These are phyloP conservation scores for Leptinotarsa undecemlineata DNA, from an alignment of 1,140 invertebrate genomes.

Conservation along the genomic window DNA sequence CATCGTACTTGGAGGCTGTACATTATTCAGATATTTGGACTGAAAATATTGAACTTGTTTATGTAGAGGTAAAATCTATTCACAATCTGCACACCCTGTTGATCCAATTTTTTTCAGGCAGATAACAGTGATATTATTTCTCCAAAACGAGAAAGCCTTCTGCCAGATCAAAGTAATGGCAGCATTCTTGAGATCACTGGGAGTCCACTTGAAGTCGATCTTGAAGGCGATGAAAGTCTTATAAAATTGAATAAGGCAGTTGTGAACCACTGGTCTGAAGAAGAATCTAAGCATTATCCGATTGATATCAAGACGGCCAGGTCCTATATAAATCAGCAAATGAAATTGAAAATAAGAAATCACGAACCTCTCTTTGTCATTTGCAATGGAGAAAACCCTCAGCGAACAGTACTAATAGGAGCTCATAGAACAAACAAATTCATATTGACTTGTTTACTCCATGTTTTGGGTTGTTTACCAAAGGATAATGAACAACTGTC, in stretches of 20 bases:
- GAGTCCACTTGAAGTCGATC: conserved; percentile 36
- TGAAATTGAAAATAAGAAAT: conserved; percentile 8
- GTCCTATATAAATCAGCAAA: conserved; percentile 27
- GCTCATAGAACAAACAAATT: neutral
- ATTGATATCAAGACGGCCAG: conserved; percentile 30
- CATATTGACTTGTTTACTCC: conserved; percentile 15
- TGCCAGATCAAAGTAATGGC: neutral
- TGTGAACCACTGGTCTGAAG: conserved; percentile 26
- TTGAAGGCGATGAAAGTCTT: conserved; percentile 24
- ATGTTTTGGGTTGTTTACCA: conserved; percentile 25
- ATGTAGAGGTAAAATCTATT: no score
- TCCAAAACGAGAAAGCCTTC: neutral
- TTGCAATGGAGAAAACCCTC: conserved; percentile 32
- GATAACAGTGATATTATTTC: neutral
- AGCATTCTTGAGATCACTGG: conserved; percentile 34
- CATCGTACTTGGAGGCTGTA: no score
- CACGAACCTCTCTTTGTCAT: conserved; percentile 28
- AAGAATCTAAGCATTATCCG: conserved; percentile 33
- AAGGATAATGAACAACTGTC: conserved; percentile 19
- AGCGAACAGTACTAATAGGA: conserved; percentile 34
- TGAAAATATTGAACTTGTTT: no score
- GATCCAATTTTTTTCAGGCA: neutral
- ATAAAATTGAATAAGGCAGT: conserved; percentile 15
- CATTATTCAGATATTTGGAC: no score
- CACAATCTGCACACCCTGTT: no score